phyloP scores from a whole-genome alignment of 2,888 invertebrate species.

The Noctua fimbriata region DNA sequence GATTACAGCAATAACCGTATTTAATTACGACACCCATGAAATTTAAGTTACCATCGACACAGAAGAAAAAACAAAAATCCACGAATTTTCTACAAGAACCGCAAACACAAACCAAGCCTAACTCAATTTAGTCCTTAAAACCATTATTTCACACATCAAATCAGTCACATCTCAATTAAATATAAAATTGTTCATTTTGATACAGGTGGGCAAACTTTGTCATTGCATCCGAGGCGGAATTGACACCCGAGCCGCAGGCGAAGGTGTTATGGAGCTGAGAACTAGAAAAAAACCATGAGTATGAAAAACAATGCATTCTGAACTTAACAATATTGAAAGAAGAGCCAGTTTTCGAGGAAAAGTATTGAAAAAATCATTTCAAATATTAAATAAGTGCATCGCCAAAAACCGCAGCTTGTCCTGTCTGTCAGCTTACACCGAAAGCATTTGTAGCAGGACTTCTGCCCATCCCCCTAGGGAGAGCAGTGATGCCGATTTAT shows the following conservation, averaged over 20 bases:
- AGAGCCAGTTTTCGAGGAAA: neutral
- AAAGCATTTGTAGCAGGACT: slow-evolving; percentile 2
- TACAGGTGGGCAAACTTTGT: neutral
- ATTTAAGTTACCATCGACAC: too few relatives aligned
- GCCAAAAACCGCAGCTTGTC: neutral
- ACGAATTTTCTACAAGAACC: too few relatives aligned
- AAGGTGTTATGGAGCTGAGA: neutral
- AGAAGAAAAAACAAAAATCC: too few relatives aligned
- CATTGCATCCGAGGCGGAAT: neutral
- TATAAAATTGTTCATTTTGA: too few relatives aligned
- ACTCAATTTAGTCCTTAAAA: too few relatives aligned
- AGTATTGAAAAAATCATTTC: neutral
- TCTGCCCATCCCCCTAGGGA: neutral
- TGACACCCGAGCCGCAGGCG: too few relatives aligned
- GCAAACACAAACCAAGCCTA: too few relatives aligned
- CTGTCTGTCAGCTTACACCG: neutral
- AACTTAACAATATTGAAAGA: neutral
- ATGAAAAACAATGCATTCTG: neutral
- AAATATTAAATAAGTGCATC: neutral
- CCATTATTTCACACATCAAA: too few relatives aligned
- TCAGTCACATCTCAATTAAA: too few relatives aligned
- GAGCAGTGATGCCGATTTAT: slow-evolving; percentile 21
- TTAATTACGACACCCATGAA: too few relatives aligned
- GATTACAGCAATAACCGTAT: too few relatives aligned
- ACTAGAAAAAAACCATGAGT: neutral